These are phyloP conservation scores for Ametastegia equiseti DNA, from an alignment of 2,888 invertebrate genomes.

Conservation along the genomic window DNA sequence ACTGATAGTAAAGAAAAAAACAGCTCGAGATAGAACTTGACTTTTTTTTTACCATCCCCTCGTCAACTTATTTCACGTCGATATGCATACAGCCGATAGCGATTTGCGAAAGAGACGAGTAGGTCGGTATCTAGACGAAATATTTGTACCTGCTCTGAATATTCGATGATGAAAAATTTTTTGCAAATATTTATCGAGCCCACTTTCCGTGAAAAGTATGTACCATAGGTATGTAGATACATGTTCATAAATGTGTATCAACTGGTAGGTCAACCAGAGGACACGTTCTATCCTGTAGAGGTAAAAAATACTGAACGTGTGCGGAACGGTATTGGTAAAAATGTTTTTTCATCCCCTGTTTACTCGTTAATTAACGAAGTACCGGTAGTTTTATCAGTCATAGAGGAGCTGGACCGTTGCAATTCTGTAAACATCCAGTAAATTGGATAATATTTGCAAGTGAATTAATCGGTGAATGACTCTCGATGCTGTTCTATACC, in stretches of 20 bases:
- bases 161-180: slow-evolving; percentile 57
- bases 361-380: slow-evolving; percentile 52
- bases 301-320: background rate
- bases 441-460: no score
- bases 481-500: no score
- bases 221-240: background rate
- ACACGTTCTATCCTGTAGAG: background rate
- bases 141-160: slow-evolving; percentile 59
- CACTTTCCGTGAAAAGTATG: slow-evolving; percentile 11
- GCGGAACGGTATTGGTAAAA: background rate
- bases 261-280: background rate
- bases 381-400: no score
- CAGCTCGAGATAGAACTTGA: no score
- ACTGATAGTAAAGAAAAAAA: no score
- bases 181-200: slow-evolving; percentile 60
- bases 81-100: background rate
- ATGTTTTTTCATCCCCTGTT: no score
- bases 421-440: no score
- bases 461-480: no score
- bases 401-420: no score
- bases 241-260: no score
- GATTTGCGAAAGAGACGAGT: background rate
- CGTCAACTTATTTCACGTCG: background rate
- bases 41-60: no score
- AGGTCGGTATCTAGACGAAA: slow-evolving; percentile 58